phyloP scores from a whole-genome alignment of 2,797 vertebrate genomes.

The Onychomys leucogaster region DNA sequence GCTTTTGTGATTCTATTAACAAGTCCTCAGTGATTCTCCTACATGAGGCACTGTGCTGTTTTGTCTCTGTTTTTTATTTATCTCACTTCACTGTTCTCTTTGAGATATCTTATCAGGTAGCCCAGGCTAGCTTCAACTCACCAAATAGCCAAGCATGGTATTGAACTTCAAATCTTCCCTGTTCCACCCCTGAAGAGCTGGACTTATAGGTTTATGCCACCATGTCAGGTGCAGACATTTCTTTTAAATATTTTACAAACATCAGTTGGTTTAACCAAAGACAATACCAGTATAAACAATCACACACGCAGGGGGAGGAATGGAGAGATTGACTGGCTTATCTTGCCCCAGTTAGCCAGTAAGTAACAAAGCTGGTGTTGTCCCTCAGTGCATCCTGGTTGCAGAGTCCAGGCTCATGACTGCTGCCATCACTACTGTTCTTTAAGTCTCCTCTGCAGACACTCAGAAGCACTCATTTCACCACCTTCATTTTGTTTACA shows the following conservation, averaged over 20 bases:
- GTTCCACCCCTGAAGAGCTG: not conserved
- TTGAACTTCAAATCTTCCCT: not conserved
- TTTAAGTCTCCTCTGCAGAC: not conserved
- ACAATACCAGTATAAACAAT: not conserved
- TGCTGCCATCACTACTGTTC: not conserved
- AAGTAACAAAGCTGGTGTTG: not conserved
- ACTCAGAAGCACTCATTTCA: not conserved
- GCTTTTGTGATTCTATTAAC: not conserved
- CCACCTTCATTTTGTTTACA: not conserved
- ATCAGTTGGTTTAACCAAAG: not conserved
- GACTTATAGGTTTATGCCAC: not conserved
- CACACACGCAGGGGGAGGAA: not conserved
- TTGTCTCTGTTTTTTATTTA: not conserved
- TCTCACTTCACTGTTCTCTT: not conserved
- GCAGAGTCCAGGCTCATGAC: not conserved
- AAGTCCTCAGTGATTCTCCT: not conserved
- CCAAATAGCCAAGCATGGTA: not conserved
- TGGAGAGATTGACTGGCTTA: not conserved
- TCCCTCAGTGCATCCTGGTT: not conserved
- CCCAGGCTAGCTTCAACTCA: not conserved
- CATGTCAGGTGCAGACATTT: not conserved
- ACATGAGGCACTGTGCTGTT: not conserved
- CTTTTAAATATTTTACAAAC: constrained; percentile 19
- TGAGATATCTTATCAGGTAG: not conserved
- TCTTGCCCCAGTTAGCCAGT: not conserved